Percentiles rank a stretch among this genome's conserved stretches.
Evolutionary conservation across 2,888 invertebrate species (phyloP).

Genomic region (Scelioninae gen. 1): DNA sequence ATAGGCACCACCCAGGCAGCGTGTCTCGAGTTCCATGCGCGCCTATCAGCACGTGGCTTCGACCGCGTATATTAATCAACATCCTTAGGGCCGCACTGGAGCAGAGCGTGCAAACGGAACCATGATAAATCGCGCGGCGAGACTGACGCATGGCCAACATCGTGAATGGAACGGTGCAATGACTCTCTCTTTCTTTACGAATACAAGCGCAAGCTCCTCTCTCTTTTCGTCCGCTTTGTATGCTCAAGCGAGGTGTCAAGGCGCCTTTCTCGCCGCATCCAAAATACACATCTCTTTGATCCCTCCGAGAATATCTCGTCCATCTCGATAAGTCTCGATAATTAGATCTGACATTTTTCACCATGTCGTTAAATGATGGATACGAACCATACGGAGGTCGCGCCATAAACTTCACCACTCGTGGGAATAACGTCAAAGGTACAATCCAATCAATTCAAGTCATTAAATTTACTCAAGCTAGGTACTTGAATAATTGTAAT

Average conservation of each 20-base stretch:
- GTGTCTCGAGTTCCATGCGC: slow-evolving; percentile 72
- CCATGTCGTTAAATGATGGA: slow-evolving; percentile 38
- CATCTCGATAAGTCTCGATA: slow-evolving; percentile 56
- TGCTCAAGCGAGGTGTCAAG: slow-evolving; percentile 42
- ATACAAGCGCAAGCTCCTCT: slow-evolving; percentile 6
- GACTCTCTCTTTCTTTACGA: slow-evolving; percentile 63
- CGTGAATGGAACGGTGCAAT: slow-evolving; percentile 70
- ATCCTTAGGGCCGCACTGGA: slow-evolving; percentile 70
- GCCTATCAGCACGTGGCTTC: slow-evolving; percentile 73
- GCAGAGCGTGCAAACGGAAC: slow-evolving; percentile 73
- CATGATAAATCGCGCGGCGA: slow-evolving; percentile 74
- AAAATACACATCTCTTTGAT: slow-evolving; percentile 58
- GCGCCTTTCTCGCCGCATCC: slow-evolving; percentile 30
- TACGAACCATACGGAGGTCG: slow-evolving; percentile 25
- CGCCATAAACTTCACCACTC: background rate
- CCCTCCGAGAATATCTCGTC: slow-evolving; percentile 12
- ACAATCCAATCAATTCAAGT: too few species aligned
- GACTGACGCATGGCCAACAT: slow-evolving; percentile 70
- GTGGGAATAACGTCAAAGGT: slow-evolving; percentile 20
- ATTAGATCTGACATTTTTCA: slow-evolving; percentile 55
- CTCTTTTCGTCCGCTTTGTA: slow-evolving; percentile 37
- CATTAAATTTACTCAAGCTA: too few species aligned
- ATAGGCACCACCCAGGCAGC: slow-evolving; percentile 76
- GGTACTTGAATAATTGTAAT: too few species aligned
- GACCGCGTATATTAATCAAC: slow-evolving; percentile 78